Conservation (phyloP, 2,888 invertebrate species). For the Agriopis marginaria region DNA sequence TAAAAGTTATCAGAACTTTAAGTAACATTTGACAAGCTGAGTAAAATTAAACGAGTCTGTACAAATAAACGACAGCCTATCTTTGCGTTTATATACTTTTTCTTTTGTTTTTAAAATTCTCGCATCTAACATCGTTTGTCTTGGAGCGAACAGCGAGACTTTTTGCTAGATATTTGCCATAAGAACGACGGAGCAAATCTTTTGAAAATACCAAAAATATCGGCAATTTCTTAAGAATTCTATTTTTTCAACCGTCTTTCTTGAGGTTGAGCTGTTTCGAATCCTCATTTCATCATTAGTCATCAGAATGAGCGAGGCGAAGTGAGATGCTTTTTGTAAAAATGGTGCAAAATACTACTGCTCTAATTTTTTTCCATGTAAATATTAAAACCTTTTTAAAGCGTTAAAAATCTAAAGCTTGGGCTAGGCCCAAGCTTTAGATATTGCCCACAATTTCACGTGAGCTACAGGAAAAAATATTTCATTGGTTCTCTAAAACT, state of each 20-base stretch:
- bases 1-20: not conserved
- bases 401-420: not conserved
- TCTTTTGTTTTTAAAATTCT: conserved; percentile 67
- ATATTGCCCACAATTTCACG: too few relatives aligned
- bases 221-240: conserved; percentile 20
- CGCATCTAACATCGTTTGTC: conserved; percentile 74
- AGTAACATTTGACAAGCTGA: not conserved
- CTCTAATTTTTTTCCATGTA: not conserved
- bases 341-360: not conserved
- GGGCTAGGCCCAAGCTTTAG: too few relatives aligned
- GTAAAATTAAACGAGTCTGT: not conserved
- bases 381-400: not conserved
- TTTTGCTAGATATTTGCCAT: conserved; percentile 63
- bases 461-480: too few relatives aligned
- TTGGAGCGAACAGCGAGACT: conserved; percentile 66
- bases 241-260: conserved; percentile 22
- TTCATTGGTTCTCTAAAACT: too few relatives aligned
- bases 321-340: conserved; percentile 15
- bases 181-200: conserved; percentile 34
- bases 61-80: not conserved
- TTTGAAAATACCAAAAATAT: conserved; percentile 20
- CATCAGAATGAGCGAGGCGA: conserved; percentile 6
- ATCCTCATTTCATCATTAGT: conserved; percentile 31
- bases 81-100: not conserved
- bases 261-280: conserved; percentile 21